Base-by-base conservation (phyloP, 2,888 invertebrate species). In the Orchestes rusci region DNA sequence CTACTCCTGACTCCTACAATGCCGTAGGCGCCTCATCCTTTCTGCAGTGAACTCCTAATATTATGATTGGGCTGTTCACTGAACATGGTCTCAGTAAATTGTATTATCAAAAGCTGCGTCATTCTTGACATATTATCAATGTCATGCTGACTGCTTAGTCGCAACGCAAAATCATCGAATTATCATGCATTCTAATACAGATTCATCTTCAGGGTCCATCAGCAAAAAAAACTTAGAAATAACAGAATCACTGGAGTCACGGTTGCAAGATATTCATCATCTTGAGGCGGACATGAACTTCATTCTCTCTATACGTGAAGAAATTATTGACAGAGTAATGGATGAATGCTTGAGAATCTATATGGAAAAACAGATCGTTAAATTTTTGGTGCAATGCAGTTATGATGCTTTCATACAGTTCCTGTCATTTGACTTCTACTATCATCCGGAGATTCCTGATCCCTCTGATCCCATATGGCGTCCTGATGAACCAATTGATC, bases 331-430 rank as follows among this genome's bases (percentile, higher is more conserved):
- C 10, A 38, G 12, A 4, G 51, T 51, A 3, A 44, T 51, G 45
- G 31, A 41, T n/a, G 39, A 48, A 39, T 48, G 47, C 28, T 39
- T 37, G 10, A 39, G 39, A 32, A 45, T 30, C 13, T 51, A 51
- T 27, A 10, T 51, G 16, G 43, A 48, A 28, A 48, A 43, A 16
- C 51, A 51, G 37, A 39, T 39, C 8, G 12, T 51, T 8, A 41
- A 19, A 27, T 51, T 51, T 31, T 23, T 51, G 12, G 51, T 51
- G 13, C 51, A 51, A 20, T 51, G 51, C 33, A 42, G 48, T 15
- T 48, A 51, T 23, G 48, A 51, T 17, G 51, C 51, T 7, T 16
- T 51, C 16, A 27, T 48, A 19, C 48, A 44, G 18, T 51, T 33
- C 33, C 12, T 51, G 13, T 43, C 39, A 3, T 40, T 51, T 8